Evolutionary conservation across 2,888 invertebrate genomes (phyloP), one percentile per base, ranked within the genome.

Genomic region (Eubasilissa splendida): DNA sequence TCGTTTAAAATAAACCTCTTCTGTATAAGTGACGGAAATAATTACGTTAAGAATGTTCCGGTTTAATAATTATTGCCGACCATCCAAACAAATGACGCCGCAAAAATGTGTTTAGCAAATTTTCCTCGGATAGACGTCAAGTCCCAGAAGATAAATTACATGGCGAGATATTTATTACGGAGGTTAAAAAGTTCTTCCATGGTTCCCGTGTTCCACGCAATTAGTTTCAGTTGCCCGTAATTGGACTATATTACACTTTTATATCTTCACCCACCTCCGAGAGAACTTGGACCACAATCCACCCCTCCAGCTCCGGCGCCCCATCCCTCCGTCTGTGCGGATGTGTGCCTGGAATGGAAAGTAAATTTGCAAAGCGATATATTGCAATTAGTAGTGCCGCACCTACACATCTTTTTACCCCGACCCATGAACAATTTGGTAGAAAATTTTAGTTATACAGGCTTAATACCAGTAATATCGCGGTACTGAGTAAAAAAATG

Each of bases 291-390:
- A 56, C 60, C 58, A 33, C 22, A 52, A 59, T 74, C 60, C 22
- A 10, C 22, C 59, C 60, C n/a, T 33, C 22, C 54, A 31, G 22
- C 31, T 10, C 63, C 22, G 11, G 4, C n/a, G n/a, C 52, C 14
- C 53, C 65, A 4, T 11, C 60, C 12, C 12, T n/a, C n/a, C 60
- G n/a, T 56, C 31, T 54, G n/a, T 33, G 10, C n/a, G n/a, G n/a
- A 22, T 58, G 54, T 74, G 59, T 76, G 50, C 54, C 8, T 22
- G 58, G 78, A 76, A 76, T 65, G 80, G 78, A 79, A 80, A 77
- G 80, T 78, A 81, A 81, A 83, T 83, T 83, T 83, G 80, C 81
- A 68, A 77, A 83, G 83, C 78, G 80, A 83, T 81, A 83, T 81
- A 83, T 83, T 79, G 83, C 83, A 83, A 83, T 81, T 83, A 83